phyloP scores from a whole-genome alignment of 2,113 vertebrate species.

The Hemichromis elongatus region DNA sequence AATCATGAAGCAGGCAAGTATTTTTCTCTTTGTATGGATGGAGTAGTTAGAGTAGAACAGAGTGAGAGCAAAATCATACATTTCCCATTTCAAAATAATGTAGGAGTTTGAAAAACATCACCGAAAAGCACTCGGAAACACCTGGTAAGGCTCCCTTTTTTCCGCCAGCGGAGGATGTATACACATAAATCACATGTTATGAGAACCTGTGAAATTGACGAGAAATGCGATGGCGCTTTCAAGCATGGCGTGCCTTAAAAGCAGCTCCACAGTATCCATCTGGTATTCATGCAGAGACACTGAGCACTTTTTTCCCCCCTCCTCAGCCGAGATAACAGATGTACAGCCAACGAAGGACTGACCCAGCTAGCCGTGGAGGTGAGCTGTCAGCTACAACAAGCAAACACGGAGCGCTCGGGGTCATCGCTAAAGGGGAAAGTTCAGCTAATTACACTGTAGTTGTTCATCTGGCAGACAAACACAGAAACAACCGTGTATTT shows the following conservation, averaged over 20 bases:
- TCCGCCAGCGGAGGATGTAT: background rate
- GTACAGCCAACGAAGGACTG: constrained; percentile 28
- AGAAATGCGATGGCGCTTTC: background rate
- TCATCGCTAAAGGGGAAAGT: constrained; percentile 48
- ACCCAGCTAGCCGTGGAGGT: constrained; percentile 45
- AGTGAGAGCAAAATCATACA: background rate
- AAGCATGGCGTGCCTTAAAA: background rate
- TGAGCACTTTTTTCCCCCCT: background rate
- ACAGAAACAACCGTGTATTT: constrained; percentile 16
- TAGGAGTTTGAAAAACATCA: background rate
- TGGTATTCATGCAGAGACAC: constrained; percentile 28
- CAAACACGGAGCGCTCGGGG: constrained; percentile 25
- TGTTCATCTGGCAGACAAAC: constrained; percentile 50
- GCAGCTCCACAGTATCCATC: background rate
- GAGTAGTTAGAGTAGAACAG: constrained; percentile 2
- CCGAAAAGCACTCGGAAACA: background rate
- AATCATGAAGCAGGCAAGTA: constrained; percentile 21
- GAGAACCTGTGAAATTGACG: constrained; percentile 32
- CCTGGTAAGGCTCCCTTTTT: background rate
- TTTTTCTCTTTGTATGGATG: constrained; percentile 7
- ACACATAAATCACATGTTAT: constrained; percentile 21
- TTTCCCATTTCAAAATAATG: constrained; percentile 14
- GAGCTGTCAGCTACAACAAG: constrained; percentile 55
- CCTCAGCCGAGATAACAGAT: constrained; percentile 44
- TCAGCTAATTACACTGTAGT: constrained; percentile 49